A percentile compares a stretch with the other conserved stretches of the same genome.
Evolutionary conservation across 2,888 invertebrate genomes (phyloP).

Genomic region (Cephonodes hylas): DNA sequence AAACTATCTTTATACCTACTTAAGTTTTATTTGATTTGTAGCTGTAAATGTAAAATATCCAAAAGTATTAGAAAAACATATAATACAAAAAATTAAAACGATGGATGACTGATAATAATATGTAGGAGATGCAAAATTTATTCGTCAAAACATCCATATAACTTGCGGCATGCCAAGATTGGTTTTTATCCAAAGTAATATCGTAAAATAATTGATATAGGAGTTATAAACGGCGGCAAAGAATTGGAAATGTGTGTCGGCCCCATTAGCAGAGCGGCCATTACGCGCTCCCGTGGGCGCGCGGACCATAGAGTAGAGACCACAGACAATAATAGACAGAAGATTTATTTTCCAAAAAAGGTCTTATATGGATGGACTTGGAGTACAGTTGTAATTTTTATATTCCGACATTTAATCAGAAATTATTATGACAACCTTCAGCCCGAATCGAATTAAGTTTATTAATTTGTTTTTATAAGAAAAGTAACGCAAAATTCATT

Average conservation of each 20-base stretch:
- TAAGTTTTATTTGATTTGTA: too few species aligned
- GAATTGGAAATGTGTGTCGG: constrained; percentile 69
- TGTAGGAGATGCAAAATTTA: neutral
- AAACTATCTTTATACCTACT: too few species aligned
- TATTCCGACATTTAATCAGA: too few species aligned
- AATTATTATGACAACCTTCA: too few species aligned
- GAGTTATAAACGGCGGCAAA: constrained; percentile 43
- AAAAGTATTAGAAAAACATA: too few species aligned
- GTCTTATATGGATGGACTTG: too few species aligned
- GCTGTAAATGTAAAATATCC: too few species aligned
- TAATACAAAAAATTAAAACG: too few species aligned
- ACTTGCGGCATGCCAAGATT: neutral
- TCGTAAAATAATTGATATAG: constrained; percentile 44
- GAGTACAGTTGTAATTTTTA: too few species aligned
- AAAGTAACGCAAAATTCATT: too few species aligned
- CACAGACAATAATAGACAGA: constrained; percentile 35
- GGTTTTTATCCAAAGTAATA: constrained; percentile 13
- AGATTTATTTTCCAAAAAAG: neutral
- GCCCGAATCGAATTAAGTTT: too few species aligned
- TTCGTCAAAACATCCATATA: neutral
- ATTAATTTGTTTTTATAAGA: too few species aligned
- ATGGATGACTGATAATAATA: neutral
- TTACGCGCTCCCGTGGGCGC: constrained; percentile 55
- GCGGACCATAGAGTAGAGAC: constrained; percentile 42
- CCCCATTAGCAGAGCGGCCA: constrained; percentile 54